phyloP scores from a whole-genome alignment of 2,113 vertebrate genomes.

The Platysternon megacephalum region DNA sequence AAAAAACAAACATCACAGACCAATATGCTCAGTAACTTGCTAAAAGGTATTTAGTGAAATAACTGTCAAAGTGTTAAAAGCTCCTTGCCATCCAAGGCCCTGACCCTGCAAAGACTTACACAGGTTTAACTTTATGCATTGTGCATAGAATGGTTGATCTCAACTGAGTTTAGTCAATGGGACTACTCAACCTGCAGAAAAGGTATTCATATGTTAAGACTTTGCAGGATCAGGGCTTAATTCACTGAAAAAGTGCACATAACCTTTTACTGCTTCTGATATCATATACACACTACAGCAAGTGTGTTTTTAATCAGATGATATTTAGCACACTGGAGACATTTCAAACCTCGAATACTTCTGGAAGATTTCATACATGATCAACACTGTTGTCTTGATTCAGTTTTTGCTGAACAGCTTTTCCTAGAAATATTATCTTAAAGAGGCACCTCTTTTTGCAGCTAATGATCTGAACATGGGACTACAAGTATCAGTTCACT shows the following conservation, averaged over 20 bases:
- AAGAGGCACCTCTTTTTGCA: not conserved
- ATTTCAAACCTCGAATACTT: conserved; percentile 7
- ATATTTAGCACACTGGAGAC: conserved; percentile 2
- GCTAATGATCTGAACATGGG: not conserved
- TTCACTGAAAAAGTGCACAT: not conserved
- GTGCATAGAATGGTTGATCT: not conserved
- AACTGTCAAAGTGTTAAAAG: not conserved
- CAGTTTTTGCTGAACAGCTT: not conserved
- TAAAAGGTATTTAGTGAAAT: not conserved
- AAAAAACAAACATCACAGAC: not conserved
- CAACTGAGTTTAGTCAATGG: not conserved
- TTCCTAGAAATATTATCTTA: not conserved
- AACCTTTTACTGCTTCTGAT: not conserved
- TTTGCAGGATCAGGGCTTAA: not conserved
- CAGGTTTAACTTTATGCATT: not conserved
- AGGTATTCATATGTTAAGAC: not conserved
- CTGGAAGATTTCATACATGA: not conserved
- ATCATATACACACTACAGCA: not conserved
- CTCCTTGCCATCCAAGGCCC: not conserved
- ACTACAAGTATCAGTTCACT: not conserved
- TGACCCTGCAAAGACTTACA: not conserved
- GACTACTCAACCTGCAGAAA: not conserved
- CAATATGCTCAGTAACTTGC: not conserved
- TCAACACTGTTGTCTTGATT: not conserved
- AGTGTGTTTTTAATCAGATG: not conserved